Evolutionary conservation across 2,888 invertebrate species (phyloP).

Genomic region (Tachina fera): DNA sequence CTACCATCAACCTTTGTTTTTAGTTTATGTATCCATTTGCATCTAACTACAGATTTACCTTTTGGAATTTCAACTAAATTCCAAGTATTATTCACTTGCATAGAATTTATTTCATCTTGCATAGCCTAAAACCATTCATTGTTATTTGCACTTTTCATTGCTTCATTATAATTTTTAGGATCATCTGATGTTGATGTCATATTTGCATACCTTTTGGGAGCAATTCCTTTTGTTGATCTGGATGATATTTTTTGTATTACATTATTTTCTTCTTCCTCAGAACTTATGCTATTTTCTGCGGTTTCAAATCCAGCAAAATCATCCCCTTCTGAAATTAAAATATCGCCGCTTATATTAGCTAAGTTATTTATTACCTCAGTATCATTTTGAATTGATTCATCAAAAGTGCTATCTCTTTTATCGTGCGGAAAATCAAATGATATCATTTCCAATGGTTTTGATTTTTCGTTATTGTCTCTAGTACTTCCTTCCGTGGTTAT

Average conservation of each 20-base stretch:
- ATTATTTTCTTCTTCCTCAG: not conserved
- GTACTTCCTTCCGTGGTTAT: not conserved
- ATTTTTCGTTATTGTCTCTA: too few species aligned
- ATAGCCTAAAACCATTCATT: not conserved
- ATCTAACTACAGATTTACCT: not conserved
- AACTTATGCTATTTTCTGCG: not conserved
- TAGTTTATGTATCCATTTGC: conserved; percentile 27
- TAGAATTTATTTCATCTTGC: conserved; percentile 26
- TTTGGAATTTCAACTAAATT: conserved; percentile 27
- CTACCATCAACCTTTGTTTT: not conserved
- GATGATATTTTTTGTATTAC: not conserved
- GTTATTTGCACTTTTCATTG: too few species aligned
- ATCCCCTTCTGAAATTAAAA: not conserved
- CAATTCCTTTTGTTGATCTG: conserved; percentile 15
- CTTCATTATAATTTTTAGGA: too few species aligned
- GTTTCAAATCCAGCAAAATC: conserved; percentile 9
- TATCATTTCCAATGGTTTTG: not conserved
- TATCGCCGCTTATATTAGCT: too few species aligned
- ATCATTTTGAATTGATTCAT: not conserved
- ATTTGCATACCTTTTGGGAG: conserved; percentile 1
- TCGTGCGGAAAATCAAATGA: not conserved
- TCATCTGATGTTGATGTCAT: not conserved
- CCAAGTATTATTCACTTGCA: conserved; percentile 21
- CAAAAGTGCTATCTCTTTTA: not conserved
- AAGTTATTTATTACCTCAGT: not conserved